Conservation (phyloP, 1,140 invertebrate genomes). For the Cotesia chilonis region DNA sequence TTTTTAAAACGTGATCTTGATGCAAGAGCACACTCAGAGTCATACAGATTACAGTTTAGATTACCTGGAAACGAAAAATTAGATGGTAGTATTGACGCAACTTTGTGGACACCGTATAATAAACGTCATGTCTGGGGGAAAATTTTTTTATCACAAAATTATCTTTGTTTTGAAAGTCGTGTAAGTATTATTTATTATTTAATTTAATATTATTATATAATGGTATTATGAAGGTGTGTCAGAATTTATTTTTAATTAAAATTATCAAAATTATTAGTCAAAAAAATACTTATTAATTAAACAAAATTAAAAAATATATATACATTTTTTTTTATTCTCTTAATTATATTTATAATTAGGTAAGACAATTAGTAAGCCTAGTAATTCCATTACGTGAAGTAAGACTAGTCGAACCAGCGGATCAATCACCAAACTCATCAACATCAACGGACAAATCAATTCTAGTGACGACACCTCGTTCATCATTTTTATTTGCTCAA, state of each 20-base stretch:
- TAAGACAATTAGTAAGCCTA: slow-evolving; percentile 82
- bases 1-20: slow-evolving; percentile 94
- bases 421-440: slow-evolving; percentile 68
- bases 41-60: slow-evolving; percentile 84
- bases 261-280: no score
- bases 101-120: slow-evolving; percentile 95
- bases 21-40: slow-evolving; percentile 89
- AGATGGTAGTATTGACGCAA: slow-evolving; percentile 90
- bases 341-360: slow-evolving; percentile 65
- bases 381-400: slow-evolving; percentile 90
- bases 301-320: no score
- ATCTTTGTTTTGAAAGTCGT: slow-evolving; percentile 94
- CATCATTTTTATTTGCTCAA: slow-evolving; percentile 89
- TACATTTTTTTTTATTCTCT: neutral
- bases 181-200: slow-evolving; percentile 67
- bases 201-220: neutral
- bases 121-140: slow-evolving; percentile 89
- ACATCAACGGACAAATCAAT: slow-evolving; percentile 80
- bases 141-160: slow-evolving; percentile 93
- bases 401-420: slow-evolving; percentile 75
- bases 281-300: no score
- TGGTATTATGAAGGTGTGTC: no score
- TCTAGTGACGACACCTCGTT: slow-evolving; percentile 84
- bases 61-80: slow-evolving; percentile 89
- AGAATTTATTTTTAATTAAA: no score